Evolutionary conservation across 2,113 vertebrate genomes (phyloP), one percentile per base, ranked within the genome.

Genomic region (Podarcis muralis): DNA sequence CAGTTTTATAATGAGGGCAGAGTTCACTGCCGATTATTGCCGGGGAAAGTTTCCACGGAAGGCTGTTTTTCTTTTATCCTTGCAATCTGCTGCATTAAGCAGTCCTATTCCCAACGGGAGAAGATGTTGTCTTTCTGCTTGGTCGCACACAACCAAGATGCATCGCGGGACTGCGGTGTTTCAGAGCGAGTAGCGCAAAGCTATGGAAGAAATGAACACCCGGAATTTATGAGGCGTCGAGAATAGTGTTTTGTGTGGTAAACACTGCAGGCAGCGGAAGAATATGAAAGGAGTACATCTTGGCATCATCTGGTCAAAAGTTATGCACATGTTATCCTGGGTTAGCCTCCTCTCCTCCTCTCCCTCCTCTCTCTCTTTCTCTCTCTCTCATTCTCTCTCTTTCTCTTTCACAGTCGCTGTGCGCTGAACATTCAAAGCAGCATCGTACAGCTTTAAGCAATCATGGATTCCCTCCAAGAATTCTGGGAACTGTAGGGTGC

Each of bases 1-100:
- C 90, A 89, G 72, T 93, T 95, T 93, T 94, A 94, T 93, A 95
- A 94, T 91, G 93, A 95, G 95, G 92, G 89, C 93, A 95, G 95
- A 94, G 94, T 93, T 93, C 90, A 3, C 85, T 87, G 72, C 88
- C 66, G 92, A 93, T 95, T 95, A 95, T 89, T 96, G 92, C 91
- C 53, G n/a, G 78, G 90, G 80, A 93, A 93, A 92, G 87, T 93
- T 94, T 89, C 84, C 15, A 30, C 4, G 76, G 90, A 84, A 85
- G 78, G 75, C 48, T 91, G 40, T 92, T 94, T 93, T 89, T 89
- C 88, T 93, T 92, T 87, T 81, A 93, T 93, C 87, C 93, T 94
- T 86, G 53, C 86, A 90, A 11, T 80, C 81, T 69, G 74, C 65
- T 92, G 71, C 91, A 68, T 94, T 87, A 93, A 92, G 89, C 86